These are phyloP conservation scores for Tryphoninae sp. DNA, from an alignment of 2,888 invertebrate species.

Conservation along the genomic window DNA sequence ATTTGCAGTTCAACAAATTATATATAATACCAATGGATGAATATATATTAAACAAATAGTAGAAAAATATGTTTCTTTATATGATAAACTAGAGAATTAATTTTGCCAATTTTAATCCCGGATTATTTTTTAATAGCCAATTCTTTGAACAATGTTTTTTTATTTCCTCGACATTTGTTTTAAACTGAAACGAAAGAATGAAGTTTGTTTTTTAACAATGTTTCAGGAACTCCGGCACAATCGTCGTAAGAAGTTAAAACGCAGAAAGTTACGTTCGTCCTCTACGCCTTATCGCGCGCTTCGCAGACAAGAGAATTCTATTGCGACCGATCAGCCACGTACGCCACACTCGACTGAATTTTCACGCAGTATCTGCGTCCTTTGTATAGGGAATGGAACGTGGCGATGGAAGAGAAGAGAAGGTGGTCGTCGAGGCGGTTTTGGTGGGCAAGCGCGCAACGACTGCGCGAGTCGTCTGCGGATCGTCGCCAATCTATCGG, in stretches of 20 bases:
- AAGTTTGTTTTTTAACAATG: no score
- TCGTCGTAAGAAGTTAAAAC: not conserved
- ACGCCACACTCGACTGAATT: constrained; percentile 45
- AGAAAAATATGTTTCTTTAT: no score
- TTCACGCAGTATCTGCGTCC: constrained; percentile 14
- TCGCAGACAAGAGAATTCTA: not conserved
- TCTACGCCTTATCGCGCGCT: not conserved
- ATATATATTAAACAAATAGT: no score
- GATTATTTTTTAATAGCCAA: no score
- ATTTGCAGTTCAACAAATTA: no score
- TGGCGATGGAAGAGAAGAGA: constrained; percentile 43
- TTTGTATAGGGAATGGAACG: constrained; percentile 24
- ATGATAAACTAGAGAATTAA: no score
- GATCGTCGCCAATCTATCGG: constrained; percentile 75
- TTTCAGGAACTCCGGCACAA: not conserved
- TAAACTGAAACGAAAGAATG: no score
- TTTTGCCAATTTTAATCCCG: no score
- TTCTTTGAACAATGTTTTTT: no score
- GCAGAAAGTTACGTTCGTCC: not conserved
- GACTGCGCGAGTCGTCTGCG: constrained; percentile 80
- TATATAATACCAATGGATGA: no score
- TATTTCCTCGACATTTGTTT: no score
- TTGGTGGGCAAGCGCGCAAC: constrained; percentile 71
- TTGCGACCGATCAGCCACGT: constrained; percentile 33
- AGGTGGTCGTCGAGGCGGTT: constrained; percentile 7